Evolutionary conservation across 2,888 invertebrate species (phyloP), one percentile per base, ranked within the genome.

Genomic region (Germaria angustata): DNA sequence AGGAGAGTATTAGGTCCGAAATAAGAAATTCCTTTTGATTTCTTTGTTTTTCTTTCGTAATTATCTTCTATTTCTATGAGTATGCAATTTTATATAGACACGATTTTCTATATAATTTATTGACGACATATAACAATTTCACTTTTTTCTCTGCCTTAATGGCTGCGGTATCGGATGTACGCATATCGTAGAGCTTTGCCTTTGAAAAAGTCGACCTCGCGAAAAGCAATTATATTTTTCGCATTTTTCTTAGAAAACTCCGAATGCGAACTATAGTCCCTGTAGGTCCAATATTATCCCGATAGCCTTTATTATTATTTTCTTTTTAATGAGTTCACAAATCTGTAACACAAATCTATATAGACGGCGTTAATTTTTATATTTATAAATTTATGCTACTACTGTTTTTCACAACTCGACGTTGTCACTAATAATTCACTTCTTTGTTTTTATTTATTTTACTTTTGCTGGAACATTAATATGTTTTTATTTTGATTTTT

Each of bases 131-230:
- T 53, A 71, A 51, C 41, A 80, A 73, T 79, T 82, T 82, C 79
- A 79, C 75, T 71, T 75, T 75, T 82, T 82, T 39, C 55, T 71
- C 72, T 79, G 69, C 39, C 78, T 65, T 71, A 73, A 75, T 79
- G 69, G 77, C 77, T 73, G 59, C 65, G 49, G 22, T 51, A 57
- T 57, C 36, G 72, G 66, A 61, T 81, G 28, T 81, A 81, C 71
- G 72, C 81, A 77, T 77, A 77, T 77, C 71, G 71, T 61, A 55
- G 53, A 53, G 68, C 72, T 77, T 65, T 77, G 59, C 61, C 77
- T 76, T 72, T 59, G n/a, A 66, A 61, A 76, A 57, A 39, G 20
- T 20, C 55, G 44, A 61, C 59, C 65, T 59, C 71, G 34, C 51
- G 15, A 41, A 41, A 59, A 61, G 46, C 9, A 32, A 24, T 13